phyloP scores from a whole-genome alignment of 2,797 vertebrate genomes.

The Phrynocephalus forsythii region DNA sequence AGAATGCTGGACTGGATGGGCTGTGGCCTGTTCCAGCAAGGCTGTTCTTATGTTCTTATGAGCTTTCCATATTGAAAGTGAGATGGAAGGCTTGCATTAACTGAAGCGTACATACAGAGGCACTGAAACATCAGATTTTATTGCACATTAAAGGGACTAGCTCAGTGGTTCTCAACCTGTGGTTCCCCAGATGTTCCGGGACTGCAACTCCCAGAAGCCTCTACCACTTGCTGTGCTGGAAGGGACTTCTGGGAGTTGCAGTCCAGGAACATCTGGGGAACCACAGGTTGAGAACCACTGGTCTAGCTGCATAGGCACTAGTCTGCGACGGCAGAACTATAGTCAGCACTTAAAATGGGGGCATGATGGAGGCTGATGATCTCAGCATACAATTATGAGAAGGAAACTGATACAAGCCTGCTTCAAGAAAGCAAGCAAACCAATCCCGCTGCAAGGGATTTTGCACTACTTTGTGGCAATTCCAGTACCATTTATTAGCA shows the following conservation, averaged over 20 bases:
- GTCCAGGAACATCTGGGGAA: no score
- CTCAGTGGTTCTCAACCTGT: no score
- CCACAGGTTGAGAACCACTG: no score
- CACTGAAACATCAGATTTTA: not conserved
- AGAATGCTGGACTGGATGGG: no score
- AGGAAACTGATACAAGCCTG: not conserved
- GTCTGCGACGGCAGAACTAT: not conserved
- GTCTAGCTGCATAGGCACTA: not conserved
- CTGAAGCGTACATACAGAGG: not conserved
- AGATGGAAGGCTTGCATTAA: not conserved
- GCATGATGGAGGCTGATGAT: no score
- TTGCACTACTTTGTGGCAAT: constrained; percentile 31
- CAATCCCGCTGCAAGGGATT: not conserved
- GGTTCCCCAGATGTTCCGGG: no score
- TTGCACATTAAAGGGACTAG: not conserved
- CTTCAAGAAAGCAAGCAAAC: not conserved
- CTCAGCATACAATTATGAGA: not conserved
- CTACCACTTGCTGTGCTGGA: no score
- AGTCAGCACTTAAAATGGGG: not conserved
- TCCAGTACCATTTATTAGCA: not conserved
- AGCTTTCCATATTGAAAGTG: not conserved
- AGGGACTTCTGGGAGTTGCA: no score
- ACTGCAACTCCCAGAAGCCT: no score
- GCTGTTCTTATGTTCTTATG: not conserved
- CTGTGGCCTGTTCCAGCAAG: no score